Percentiles rank a stretch among this genome's conserved stretches.
phyloP scores from a whole-genome alignment of 2,797 vertebrate genomes.

The Malurus splendens region DNA sequence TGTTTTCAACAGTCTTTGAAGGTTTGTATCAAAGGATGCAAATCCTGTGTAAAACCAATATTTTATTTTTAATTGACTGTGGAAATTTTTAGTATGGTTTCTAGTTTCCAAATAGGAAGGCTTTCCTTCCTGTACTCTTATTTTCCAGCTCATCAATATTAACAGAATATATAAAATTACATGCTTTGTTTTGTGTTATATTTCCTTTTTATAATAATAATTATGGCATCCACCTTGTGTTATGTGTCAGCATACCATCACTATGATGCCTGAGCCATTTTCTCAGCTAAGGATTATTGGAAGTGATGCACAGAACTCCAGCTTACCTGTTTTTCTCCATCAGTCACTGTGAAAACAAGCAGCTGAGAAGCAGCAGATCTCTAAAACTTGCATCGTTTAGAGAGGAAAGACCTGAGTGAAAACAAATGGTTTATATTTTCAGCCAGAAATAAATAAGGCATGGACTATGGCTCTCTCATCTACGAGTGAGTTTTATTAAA shows the following conservation, averaged over 20 bases:
- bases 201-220: background rate
- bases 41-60: slow-evolving; percentile 6
- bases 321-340: slow-evolving; percentile 16
- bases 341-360: background rate
- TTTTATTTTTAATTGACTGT: slow-evolving; percentile 44
- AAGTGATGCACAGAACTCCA: background rate
- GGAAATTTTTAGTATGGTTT: background rate
- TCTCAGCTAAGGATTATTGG: background rate
- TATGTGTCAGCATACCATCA: background rate
- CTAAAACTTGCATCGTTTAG: slow-evolving; percentile 43
- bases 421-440: slow-evolving; percentile 25
- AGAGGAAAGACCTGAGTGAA: slow-evolving; percentile 39
- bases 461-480: slow-evolving; percentile 51
- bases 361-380: slow-evolving; percentile 6
- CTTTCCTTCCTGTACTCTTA: slow-evolving; percentile 42
- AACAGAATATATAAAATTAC: slow-evolving; percentile 42
- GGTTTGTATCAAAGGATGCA: slow-evolving; percentile 25
- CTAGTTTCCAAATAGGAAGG: slow-evolving; percentile 1
- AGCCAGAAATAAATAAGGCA: slow-evolving; percentile 60
- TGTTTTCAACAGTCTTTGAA: slow-evolving; percentile 32
- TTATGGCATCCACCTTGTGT: background rate
- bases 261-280: background rate
- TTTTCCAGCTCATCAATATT: slow-evolving; percentile 49
- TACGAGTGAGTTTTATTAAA: slow-evolving; percentile 80
- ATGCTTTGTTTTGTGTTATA: background rate